These are phyloP conservation scores for Cotesia vestalis DNA, from an alignment of 1,140 invertebrate genomes.

Conservation along the genomic window DNA sequence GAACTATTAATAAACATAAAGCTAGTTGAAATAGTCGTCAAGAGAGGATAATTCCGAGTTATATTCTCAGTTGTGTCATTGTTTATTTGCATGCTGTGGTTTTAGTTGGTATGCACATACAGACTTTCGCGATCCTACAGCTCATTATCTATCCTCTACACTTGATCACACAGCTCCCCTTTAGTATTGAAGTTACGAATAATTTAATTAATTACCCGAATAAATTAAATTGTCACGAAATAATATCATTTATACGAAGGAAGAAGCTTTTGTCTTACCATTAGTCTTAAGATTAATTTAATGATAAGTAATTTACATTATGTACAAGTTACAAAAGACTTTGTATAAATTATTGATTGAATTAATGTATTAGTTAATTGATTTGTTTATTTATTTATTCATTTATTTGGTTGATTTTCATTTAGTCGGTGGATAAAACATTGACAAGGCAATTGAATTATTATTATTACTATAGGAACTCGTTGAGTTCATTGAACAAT, in stretches of 20 bases:
- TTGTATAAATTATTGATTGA: no score
- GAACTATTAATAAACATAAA: not conserved
- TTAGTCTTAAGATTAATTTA: not conserved
- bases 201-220: constrained; percentile 56
- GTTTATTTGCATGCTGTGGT: constrained; percentile 51
- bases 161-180: constrained; percentile 23
- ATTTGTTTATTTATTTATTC: no score
- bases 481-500: constrained; percentile 6
- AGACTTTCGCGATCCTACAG: not conserved
- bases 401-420: not conserved
- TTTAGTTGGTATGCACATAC: not conserved
- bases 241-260: constrained; percentile 46
- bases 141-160: constrained; percentile 17
- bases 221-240: constrained; percentile 55
- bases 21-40: not conserved
- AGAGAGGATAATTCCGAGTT: constrained; percentile 23
- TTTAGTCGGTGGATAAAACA: not conserved
- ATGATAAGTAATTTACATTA: no score
- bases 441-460: not conserved
- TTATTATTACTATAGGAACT: not conserved
- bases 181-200: constrained; percentile 47
- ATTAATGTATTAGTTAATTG: no score
- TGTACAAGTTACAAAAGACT: no score
- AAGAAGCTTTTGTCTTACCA: not conserved
- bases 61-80: constrained; percentile 25